Evolutionary conservation across 2,888 invertebrate genomes (phyloP), one percentile per base, ranked within the genome.

Genomic region (Cerceris ruficornis): DNA sequence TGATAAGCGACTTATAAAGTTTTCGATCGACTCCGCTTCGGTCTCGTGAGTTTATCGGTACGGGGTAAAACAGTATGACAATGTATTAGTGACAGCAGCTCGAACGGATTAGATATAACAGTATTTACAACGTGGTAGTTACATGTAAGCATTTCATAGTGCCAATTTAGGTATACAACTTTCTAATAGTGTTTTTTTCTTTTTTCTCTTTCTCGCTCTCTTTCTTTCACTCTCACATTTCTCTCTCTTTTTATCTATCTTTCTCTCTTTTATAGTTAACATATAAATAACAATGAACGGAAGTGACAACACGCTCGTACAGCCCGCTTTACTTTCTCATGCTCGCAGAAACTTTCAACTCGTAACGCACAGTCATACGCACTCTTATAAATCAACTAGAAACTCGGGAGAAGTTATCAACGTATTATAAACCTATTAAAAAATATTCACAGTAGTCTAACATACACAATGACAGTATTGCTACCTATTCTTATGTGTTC

Each of bases 371-470:
- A 64, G 49, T 68, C 71, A 60, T 50, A 65, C 77, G 65, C 71
- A 60, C 55, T 71, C 59, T 65, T 69, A 80, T 65, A 85, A 89
- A 85, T 88, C 80, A 88, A 88, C 81, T 79, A 80, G 83, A 84
- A 85, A 87, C 81, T 84, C 70, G 84, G 85, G 86, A 86, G 75
- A 86, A 85, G 76, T 81, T 81, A 80, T 83, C 85, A 91, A 91
- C 90, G 83, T 74, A 87, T 91, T 87, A 88, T 91, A 91, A 90
- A 91, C 83, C 90, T 91, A 90, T 91, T 89, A 89, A 88, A 91
- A 90, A 91, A 89, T 91, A 90, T 90, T 90, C 90, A 91, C 90
- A 91, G 87, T 90, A 80, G 87, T 89, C 91, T 91, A 91, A 90
- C 90, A 80, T 89, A 88, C 87, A 91, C 87, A 84, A 84, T 87